Percentiles rank a stretch among this genome's conserved stretches.
Conservation (phyloP, 2,888 invertebrate species). For the Drosophila acutilabella region DNA sequence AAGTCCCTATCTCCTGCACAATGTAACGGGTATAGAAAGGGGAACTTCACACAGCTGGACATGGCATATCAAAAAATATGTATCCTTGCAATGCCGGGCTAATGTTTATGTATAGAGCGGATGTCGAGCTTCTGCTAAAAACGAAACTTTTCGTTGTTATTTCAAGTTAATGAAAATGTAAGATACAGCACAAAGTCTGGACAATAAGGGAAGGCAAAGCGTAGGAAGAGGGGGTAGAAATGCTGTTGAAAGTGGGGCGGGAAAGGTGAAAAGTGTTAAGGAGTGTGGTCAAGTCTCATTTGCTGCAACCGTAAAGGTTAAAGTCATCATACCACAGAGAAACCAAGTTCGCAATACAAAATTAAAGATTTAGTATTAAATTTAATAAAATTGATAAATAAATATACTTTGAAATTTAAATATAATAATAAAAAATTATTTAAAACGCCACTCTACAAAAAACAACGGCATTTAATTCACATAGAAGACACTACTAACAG, state of each 20-base stretch:
- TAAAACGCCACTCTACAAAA: too few species aligned
- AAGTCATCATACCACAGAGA: not conserved
- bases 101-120: slow-evolving; percentile 63
- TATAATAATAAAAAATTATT: too few species aligned
- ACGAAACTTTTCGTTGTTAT: slow-evolving; percentile 70
- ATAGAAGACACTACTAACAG: too few species aligned
- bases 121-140: slow-evolving; percentile 43
- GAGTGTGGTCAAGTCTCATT: not conserved
- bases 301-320: slow-evolving; percentile 5
- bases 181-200: slow-evolving; percentile 39
- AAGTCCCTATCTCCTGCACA: not conserved
- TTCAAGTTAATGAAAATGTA: slow-evolving; percentile 77
- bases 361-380: too few species aligned
- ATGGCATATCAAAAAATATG: slow-evolving; percentile 75
- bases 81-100: slow-evolving; percentile 40
- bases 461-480: too few species aligned
- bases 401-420: too few species aligned
- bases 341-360: not conserved
- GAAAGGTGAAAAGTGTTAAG: not conserved
- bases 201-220: not conserved
- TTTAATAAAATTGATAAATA: too few species aligned
- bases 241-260: not conserved
- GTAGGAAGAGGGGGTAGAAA: not conserved
- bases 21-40: not conserved
- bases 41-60: slow-evolving; percentile 62